Conservation (phyloP, 2,888 invertebrate genomes). For the Pediacus dermestoides region DNA sequence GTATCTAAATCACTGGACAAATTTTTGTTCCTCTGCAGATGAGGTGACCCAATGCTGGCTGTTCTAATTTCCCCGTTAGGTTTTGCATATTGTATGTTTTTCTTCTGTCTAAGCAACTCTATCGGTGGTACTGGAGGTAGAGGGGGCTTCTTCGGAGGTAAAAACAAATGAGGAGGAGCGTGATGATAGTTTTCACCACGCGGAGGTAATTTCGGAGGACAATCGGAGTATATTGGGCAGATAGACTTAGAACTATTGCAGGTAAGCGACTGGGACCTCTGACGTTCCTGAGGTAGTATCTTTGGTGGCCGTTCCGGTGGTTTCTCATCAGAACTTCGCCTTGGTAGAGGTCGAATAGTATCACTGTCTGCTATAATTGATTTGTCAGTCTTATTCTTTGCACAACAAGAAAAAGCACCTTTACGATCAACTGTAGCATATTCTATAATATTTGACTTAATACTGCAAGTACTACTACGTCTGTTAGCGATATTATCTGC, state of each 20-base stretch:
- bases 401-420: conserved; percentile 68
- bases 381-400: conserved; percentile 57
- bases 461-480: conserved; percentile 56
- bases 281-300: conserved; percentile 51
- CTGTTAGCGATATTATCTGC: conserved; percentile 23
- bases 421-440: conserved; percentile 71
- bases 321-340: conserved; percentile 56
- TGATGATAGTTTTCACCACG: conserved; percentile 50
- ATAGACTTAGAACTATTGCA: conserved; percentile 42
- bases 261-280: conserved; percentile 56
- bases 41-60: conserved; percentile 63
- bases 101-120: conserved; percentile 59
- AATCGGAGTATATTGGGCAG: conserved; percentile 6
- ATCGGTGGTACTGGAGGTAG: conserved; percentile 67
- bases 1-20: conserved; percentile 59
- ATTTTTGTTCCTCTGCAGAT: conserved; percentile 59
- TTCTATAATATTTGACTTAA: conserved; percentile 58
- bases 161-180: conserved; percentile 53
- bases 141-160: conserved; percentile 70
- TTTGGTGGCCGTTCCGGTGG: conserved; percentile 71
- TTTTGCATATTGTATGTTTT: conserved; percentile 43
- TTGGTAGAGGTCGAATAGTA: conserved; percentile 62
- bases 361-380: conserved; percentile 46
- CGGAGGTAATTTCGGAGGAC: conserved; percentile 56
- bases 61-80: conserved; percentile 54